Evolutionary conservation across 2,113 vertebrate genomes (phyloP), one percentile per base, ranked within the genome.

Genomic region (Bubo bubo): DNA sequence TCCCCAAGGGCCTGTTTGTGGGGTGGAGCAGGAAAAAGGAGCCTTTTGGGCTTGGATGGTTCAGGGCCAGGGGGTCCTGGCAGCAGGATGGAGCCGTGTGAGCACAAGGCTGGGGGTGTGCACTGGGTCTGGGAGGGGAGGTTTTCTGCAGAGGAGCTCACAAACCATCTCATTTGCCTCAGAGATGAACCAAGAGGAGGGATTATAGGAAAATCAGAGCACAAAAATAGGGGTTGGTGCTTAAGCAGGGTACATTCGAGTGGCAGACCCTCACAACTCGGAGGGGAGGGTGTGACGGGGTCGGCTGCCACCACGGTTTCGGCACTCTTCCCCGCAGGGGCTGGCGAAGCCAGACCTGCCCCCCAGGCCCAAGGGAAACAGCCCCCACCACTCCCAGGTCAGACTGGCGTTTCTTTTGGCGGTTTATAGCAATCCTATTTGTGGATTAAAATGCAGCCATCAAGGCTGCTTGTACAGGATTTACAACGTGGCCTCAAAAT

Each of bases 381-480:
- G 37, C 17, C 18, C 21, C 27, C 1, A 0, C 0, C 1, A 43
- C 43, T 55, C 68, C 59, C 0, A 0, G 68, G 37, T 79, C 80
- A 20, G 32, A 2, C 21, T 6, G 6, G 56, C 2, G 1, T 43
- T 89, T 74, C 68, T 70, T 14, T 75, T 43, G 79, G 68, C 64
- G 71, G 64, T 80, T 63, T 15, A 60, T 6, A 80, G 68, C 84
- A 84, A 85, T 81, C 84, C 73, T 63, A 11, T 85, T 71, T 68
- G 45, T 37, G 76, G 45, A 79, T 90, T 88, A 76, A 85, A 83
- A 86, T 24, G 49, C 87, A 90, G 56, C 43, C 1, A 0, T 43
- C n/a, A 10, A 70, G 34, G 86, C 86, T 71, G 77, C 66, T 89
- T 1, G 1, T 24, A 55, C 39, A 71, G 80, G 93, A 89, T 95